A percentile compares a stretch with the other conserved stretches of the same genome.
phyloP scores from a whole-genome alignment of 2,888 invertebrate species.

The Plemyria rubiginata region DNA sequence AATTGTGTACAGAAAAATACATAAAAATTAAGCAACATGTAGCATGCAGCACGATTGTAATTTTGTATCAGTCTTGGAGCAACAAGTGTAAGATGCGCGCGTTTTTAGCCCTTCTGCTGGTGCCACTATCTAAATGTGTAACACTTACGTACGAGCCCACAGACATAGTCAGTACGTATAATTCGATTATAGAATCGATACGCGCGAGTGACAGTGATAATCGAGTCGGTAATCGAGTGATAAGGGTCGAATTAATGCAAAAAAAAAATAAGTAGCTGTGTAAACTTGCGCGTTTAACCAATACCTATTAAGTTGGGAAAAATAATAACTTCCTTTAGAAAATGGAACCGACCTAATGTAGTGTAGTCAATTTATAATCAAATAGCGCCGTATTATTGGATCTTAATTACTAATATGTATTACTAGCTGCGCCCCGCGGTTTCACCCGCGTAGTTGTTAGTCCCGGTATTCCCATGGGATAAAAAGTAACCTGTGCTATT shows the following conservation, averaged over 20 bases:
- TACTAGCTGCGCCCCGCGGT: too few species aligned
- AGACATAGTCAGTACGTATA: slow-evolving; percentile 42
- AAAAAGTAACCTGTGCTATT: too few species aligned
- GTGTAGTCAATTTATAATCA: slow-evolving; percentile 2
- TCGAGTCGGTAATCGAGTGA: slow-evolving; percentile 39
- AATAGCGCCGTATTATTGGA: slow-evolving; percentile 12
- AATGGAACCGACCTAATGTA: slow-evolving; percentile 5
- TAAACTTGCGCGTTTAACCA: slow-evolving; percentile 1
- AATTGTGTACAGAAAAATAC: slow-evolving; percentile 18
- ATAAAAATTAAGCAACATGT: slow-evolving; percentile 29
- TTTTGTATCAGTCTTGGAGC: slow-evolving; percentile 32
- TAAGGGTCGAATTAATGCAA: slow-evolving; percentile 18
- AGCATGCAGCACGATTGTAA: slow-evolving; percentile 24
- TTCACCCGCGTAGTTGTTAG: too few species aligned
- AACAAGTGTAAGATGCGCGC: slow-evolving; percentile 36
- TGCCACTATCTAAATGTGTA: slow-evolving; percentile 23
- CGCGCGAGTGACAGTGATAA: slow-evolving; percentile 41
- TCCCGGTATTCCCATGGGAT: too few species aligned
- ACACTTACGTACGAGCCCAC: slow-evolving; percentile 24
- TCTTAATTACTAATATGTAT: not conserved
- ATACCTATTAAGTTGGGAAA: slow-evolving; percentile 1
- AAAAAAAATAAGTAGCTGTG: not conserved
- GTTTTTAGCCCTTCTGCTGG: slow-evolving; percentile 25
- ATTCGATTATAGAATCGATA: slow-evolving; percentile 38
- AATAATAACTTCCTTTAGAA: slow-evolving; percentile 10